Percentiles rank a stretch among this genome's conserved stretches.
Conservation (phyloP, 2,113 vertebrate genomes). For the Thermophis baileyi region DNA sequence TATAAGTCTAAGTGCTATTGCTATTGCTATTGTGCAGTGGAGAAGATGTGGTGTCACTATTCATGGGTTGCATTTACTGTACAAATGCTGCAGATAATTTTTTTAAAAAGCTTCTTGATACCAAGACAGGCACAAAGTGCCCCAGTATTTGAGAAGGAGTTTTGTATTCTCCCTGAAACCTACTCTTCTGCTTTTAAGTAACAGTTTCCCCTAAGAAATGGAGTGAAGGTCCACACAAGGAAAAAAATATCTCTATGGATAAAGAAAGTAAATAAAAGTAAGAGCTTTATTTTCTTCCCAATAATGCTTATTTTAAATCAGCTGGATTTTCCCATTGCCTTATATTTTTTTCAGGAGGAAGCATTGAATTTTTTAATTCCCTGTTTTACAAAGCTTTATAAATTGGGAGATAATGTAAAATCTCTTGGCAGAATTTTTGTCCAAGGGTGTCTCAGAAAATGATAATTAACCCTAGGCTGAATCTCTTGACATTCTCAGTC, state of each 20-base stretch:
- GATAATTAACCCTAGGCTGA: background rate
- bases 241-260: background rate
- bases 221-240: background rate
- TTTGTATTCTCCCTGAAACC: background rate
- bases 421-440: background rate
- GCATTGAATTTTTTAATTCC: background rate
- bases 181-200: background rate
- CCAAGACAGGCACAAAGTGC: background rate
- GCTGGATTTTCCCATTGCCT: background rate
- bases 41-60: background rate
- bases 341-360: background rate
- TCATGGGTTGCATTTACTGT: background rate
- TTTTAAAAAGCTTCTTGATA: background rate
- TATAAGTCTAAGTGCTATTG: no score
- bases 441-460: background rate
- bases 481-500: background rate
- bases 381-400: background rate
- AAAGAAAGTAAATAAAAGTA: background rate
- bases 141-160: background rate
- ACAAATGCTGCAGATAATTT: background rate
- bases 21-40: background rate
- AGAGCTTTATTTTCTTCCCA: background rate
- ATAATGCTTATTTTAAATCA: background rate
- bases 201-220: background rate
- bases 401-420: background rate